A percentile compares a stretch with the other conserved stretches of the same genome.
Conservation (phyloP, 2,888 invertebrate species). For the Arctia plantaginis region DNA sequence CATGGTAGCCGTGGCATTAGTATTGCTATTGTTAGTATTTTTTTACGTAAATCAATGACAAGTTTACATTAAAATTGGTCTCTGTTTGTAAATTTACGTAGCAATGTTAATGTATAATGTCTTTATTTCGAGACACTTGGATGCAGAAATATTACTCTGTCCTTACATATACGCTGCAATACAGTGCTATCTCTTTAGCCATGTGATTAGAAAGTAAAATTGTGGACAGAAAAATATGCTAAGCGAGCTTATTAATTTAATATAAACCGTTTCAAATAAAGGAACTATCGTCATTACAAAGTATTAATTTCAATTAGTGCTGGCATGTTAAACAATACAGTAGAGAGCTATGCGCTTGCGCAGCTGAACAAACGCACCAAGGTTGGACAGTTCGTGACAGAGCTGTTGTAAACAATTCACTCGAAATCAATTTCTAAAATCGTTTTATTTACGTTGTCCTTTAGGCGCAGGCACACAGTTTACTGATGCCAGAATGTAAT, state of each 20-base stretch:
- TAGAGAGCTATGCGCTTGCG: constrained; percentile 45
- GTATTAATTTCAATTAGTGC: constrained; percentile 46
- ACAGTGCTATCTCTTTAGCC: too few species aligned
- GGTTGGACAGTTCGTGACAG: constrained; percentile 64
- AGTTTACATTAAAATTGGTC: constrained; percentile 18
- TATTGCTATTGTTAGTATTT: constrained; percentile 12
- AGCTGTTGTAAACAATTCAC: constrained; percentile 53
- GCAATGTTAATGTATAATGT: not conserved
- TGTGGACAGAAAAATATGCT: not conserved
- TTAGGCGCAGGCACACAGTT: constrained; percentile 37
- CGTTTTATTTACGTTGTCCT: constrained; percentile 52
- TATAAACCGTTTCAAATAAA: constrained; percentile 13
- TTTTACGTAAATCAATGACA: constrained; percentile 10
- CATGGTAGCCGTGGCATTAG: constrained; percentile 5
- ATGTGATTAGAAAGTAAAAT: too few species aligned
- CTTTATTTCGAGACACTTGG: not conserved
- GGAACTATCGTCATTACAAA: constrained; percentile 4
- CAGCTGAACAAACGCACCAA: constrained; percentile 74
- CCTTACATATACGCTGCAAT: not conserved
- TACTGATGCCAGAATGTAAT: constrained; percentile 36
- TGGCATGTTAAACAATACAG: constrained; percentile 51
- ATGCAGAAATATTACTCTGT: not conserved
- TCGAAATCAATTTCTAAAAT: constrained; percentile 49
- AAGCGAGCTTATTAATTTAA: not conserved
- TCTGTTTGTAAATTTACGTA: constrained; percentile 4